Percentiles rank a stretch among this genome's conserved stretches.
These are phyloP conservation scores for Scomber scombrus DNA, from an alignment of 2,113 vertebrate species.

Conservation along the genomic window DNA sequence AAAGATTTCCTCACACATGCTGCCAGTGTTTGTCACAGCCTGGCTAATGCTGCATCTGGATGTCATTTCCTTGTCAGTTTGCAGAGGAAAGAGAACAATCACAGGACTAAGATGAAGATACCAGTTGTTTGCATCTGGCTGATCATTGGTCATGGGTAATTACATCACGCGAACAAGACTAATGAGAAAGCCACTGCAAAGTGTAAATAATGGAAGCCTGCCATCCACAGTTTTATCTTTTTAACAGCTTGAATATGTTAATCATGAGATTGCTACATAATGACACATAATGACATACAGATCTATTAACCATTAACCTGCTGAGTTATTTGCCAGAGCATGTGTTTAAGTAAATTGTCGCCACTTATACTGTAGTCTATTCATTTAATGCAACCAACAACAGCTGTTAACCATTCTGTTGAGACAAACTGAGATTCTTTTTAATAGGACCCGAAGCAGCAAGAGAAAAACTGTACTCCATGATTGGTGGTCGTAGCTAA, in stretches of 20 bases:
- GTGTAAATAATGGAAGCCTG: constrained; percentile 52
- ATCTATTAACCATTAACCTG: constrained; percentile 20
- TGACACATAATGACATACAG: not conserved
- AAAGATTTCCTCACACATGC: constrained; percentile 10
- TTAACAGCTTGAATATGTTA: constrained; percentile 45
- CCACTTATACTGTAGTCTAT: not conserved
- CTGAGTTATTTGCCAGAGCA: not conserved
- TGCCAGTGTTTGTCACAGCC: not conserved
- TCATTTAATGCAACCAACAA: not conserved
- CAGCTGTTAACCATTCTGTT: not conserved
- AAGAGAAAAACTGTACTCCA: too few species aligned
- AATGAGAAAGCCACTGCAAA: constrained; percentile 25
- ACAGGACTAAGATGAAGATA: constrained; percentile 25
- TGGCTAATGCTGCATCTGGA: constrained; percentile 40
- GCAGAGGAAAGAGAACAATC: constrained; percentile 11
- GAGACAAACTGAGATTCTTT: too few species aligned
- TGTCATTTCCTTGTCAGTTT: constrained; percentile 31
- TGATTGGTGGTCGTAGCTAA: too few species aligned
- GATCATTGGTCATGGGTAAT: constrained; percentile 44
- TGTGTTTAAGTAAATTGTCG: constrained; percentile 1
- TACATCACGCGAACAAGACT: constrained; percentile 36
- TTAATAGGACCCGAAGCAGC: too few species aligned
- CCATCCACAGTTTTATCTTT: constrained; percentile 22
- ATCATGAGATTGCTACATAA: constrained; percentile 33
- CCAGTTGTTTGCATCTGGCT: constrained; percentile 18